Evolutionary conservation across 2,113 vertebrate genomes (phyloP).

Genomic region (Sclerurus mexicanus): DNA sequence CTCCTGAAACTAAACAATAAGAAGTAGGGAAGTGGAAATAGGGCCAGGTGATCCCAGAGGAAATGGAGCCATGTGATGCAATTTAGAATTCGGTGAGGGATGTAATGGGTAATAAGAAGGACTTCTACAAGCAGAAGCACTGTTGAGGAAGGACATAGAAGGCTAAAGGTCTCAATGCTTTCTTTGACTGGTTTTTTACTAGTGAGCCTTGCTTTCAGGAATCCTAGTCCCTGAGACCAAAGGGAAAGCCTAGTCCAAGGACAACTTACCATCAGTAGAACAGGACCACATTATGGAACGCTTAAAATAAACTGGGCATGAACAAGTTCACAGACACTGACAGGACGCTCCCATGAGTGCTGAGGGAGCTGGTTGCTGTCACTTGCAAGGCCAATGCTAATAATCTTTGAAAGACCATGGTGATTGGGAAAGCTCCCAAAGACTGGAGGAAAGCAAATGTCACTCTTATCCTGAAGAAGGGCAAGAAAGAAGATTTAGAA

Average conservation of each 20-base stretch:
- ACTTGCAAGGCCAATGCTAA: not conserved
- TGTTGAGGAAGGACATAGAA: not conserved
- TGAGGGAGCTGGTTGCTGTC: not conserved
- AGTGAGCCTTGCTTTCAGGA: not conserved
- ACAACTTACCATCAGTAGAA: not conserved
- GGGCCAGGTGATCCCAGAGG: not conserved
- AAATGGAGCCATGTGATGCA: not conserved
- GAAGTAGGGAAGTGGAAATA: not conserved
- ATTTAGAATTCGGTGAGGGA: not conserved
- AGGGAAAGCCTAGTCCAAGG: not conserved
- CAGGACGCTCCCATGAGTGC: not conserved
- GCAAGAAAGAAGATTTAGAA: not conserved
- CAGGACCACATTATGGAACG: not conserved
- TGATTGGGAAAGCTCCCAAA: not conserved
- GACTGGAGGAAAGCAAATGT: not conserved
- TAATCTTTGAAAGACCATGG: not conserved
- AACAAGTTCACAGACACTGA: not conserved
- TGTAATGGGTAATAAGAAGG: not conserved
- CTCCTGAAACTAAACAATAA: not conserved
- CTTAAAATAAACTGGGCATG: not conserved
- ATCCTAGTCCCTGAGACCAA: not conserved
- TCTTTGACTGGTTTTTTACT: not conserved
- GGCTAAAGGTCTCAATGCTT: not conserved
- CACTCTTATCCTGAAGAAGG: not conserved
- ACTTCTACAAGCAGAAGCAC: not conserved